Conservation (phyloP, 2,113 vertebrate genomes). For the Paramisgurnus dabryanus region DNA sequence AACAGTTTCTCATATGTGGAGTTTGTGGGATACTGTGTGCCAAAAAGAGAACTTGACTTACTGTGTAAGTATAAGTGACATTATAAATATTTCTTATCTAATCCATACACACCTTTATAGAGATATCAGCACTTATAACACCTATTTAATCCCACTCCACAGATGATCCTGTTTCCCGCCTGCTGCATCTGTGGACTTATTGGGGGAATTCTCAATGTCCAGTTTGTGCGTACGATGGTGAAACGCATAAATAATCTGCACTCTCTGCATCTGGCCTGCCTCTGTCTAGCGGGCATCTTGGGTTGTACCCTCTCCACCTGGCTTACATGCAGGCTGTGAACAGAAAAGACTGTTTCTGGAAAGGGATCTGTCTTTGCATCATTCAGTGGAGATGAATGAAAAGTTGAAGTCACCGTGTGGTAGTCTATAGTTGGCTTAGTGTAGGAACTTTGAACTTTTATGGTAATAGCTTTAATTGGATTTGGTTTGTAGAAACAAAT, state of each 20-base stretch:
- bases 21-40: constrained; percentile 84
- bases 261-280: constrained; percentile 79
- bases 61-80: constrained; percentile 72
- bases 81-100: constrained; percentile 7
- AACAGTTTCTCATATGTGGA: constrained; percentile 86
- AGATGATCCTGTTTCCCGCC: constrained; percentile 91
- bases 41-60: constrained; percentile 85
- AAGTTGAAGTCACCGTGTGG: constrained; percentile 63
- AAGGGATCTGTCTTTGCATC: constrained; percentile 85
- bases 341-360: constrained; percentile 88
- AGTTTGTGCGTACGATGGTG: constrained; percentile 83
- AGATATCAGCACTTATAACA: not conserved
- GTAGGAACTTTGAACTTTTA: not conserved
- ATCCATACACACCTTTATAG: constrained; percentile 2
- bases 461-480: not conserved
- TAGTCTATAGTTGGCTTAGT: not conserved
- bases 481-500: not conserved
- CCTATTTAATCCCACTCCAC: not conserved
- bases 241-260: constrained; percentile 77
- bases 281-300: constrained; percentile 83
- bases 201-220: constrained; percentile 86
- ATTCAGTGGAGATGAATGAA: constrained; percentile 88
- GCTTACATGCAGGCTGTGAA: constrained; percentile 86
- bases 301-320: constrained; percentile 84
- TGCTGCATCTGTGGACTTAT: constrained; percentile 90